A percentile compares a stretch with the other conserved stretches of the same genome.
Conservation (phyloP, 2,797 vertebrate genomes). For the Pogonophryne albipinna region DNA sequence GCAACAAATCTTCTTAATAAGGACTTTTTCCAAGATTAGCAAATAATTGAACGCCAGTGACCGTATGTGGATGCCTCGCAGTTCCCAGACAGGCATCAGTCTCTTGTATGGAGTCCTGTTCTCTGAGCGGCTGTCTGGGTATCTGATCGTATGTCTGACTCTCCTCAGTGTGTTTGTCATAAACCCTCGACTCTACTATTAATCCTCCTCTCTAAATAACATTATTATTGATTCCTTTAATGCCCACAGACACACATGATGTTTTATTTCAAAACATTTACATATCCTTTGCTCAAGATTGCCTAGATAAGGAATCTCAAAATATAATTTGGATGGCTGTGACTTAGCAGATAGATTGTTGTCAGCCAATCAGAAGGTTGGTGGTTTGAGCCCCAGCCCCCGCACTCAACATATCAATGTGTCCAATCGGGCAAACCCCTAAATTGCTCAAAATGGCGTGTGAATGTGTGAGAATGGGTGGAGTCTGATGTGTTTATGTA, state of each 20-base stretch:
- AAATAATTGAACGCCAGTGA: too few species aligned
- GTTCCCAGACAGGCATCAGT: constrained; percentile 61
- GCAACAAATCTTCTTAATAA: too few species aligned
- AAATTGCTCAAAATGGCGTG: too few species aligned
- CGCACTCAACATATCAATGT: too few species aligned
- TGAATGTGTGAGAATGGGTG: too few species aligned
- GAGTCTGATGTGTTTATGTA: too few species aligned
- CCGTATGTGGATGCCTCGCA: constrained; percentile 37
- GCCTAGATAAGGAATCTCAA: not conserved
- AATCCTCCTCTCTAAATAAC: not conserved
- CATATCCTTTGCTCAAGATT: not conserved
- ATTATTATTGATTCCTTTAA: constrained; percentile 8
- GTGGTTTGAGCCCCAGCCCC: too few species aligned
- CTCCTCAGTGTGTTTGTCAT: constrained; percentile 44
- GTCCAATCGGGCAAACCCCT: too few species aligned
- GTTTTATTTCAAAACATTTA: not conserved
- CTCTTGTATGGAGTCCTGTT: constrained; percentile 61
- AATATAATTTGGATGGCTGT: not conserved
- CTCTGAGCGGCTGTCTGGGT: constrained; percentile 69
- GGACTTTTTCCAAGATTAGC: too few species aligned
- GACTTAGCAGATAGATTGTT: too few species aligned
- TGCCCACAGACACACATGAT: not conserved
- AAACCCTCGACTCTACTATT: not conserved
- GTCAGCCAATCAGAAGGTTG: too few species aligned
- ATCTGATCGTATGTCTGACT: constrained; percentile 72